Conservation (phyloP, 2,888 invertebrate genomes). For the Drosophila tanythrix region DNA sequence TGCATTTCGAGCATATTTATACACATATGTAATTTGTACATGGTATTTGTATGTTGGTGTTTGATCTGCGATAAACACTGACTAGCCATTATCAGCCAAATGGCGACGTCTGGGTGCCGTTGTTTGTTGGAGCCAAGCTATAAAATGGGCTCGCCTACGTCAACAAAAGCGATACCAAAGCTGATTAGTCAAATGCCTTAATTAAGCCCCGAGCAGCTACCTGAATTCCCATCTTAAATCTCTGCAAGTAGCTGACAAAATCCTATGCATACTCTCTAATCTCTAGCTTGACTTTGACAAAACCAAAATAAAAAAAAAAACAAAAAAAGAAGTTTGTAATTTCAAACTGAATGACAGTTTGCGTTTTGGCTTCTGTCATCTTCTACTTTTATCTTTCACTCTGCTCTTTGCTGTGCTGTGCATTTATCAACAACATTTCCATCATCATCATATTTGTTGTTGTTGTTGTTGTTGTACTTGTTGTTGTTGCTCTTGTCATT, state of each 20-base stretch:
- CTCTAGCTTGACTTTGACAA: slow-evolving; percentile 33
- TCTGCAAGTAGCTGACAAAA: slow-evolving; percentile 1
- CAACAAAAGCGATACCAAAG: slow-evolving; percentile 53
- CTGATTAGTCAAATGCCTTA: slow-evolving; percentile 71
- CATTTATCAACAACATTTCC: slow-evolving; percentile 59
- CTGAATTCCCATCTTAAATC: slow-evolving; percentile 43
- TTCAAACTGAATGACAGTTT: slow-evolving; percentile 75
- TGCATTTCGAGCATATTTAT: slow-evolving; percentile 38
- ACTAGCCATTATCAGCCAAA: slow-evolving; percentile 53
- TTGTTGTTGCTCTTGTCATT: slow-evolving; percentile 55
- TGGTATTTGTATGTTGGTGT: slow-evolving; percentile 30
- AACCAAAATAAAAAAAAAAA: not conserved
- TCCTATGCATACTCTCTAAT: slow-evolving; percentile 24
- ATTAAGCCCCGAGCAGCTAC: slow-evolving; percentile 65
- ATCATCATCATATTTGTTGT: slow-evolving; percentile 28
- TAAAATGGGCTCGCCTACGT: slow-evolving; percentile 12
- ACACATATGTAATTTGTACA: slow-evolving; percentile 56
- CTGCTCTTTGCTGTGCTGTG: slow-evolving; percentile 30
- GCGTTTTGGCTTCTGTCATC: slow-evolving; percentile 62
- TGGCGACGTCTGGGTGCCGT: slow-evolving; percentile 54
- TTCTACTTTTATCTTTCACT: slow-evolving; percentile 13
- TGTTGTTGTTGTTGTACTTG: slow-evolving; percentile 2
- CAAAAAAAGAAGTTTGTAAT: slow-evolving; percentile 63
- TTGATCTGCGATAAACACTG: slow-evolving; percentile 73
- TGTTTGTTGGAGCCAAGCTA: not conserved